Conservation (phyloP, 2,797 vertebrate genomes). For the Lerista edwardsae region DNA sequence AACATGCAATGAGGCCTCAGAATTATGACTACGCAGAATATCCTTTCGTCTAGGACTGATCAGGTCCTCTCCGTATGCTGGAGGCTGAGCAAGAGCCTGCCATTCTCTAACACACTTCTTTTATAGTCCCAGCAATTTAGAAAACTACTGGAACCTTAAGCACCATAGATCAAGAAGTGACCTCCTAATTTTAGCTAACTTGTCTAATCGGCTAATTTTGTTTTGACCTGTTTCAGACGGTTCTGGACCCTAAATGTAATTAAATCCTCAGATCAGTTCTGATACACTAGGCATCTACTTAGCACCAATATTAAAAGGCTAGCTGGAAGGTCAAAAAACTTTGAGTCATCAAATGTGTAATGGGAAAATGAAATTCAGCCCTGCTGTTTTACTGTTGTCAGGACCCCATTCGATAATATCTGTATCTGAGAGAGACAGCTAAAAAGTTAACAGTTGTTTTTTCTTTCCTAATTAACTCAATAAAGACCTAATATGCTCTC, state of each 20-base stretch:
- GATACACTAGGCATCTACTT: slow-evolving; percentile 15
- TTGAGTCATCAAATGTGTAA: slow-evolving; percentile 4
- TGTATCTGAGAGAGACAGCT: background rate
- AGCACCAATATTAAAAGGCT: background rate
- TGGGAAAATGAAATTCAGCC: slow-evolving; percentile 21
- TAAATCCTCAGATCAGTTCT: slow-evolving; percentile 32
- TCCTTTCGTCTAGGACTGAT: background rate
- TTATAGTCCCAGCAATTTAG: background rate
- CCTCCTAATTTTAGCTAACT: background rate
- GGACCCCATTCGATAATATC: slow-evolving; percentile 41
- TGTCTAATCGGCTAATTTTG: background rate
- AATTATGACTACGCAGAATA: background rate
- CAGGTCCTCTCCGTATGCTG: background rate
- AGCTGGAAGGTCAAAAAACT: slow-evolving; percentile 49
- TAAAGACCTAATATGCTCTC: slow-evolving; percentile 14
- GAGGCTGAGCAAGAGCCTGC: background rate
- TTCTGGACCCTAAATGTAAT: slow-evolving; percentile 9
- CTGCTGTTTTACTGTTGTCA: slow-evolving; percentile 35
- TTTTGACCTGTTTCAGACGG: slow-evolving; percentile 16
- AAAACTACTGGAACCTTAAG: background rate
- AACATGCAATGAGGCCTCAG: background rate
- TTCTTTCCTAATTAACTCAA: slow-evolving; percentile 47
- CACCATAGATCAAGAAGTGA: background rate
- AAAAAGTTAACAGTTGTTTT: slow-evolving; percentile 21
- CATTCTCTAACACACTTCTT: background rate